phyloP scores from a whole-genome alignment of 2,113 vertebrate species.

The Phrynosoma blainvillii region DNA sequence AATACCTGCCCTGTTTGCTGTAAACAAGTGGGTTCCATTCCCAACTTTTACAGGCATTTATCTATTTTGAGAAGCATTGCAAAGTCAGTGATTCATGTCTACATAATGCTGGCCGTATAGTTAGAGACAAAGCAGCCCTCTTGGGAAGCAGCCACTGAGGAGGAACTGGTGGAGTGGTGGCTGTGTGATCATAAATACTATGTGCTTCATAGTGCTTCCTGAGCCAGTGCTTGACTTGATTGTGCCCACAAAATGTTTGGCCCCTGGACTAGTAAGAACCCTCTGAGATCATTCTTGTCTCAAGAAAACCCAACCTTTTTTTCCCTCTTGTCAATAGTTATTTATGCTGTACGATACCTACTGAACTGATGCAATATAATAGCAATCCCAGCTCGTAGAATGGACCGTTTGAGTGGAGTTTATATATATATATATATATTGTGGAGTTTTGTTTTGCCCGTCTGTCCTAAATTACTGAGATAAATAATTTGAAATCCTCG shows the following conservation, averaged over 20 bases:
- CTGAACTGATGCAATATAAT: too few species aligned
- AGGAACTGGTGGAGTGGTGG: not conserved
- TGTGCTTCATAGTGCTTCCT: not conserved
- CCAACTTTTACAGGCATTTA: rapidly evolving
- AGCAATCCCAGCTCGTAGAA: too few species aligned
- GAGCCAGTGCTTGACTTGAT: not conserved
- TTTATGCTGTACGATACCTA: too few species aligned
- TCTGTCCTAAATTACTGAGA: too few species aligned
- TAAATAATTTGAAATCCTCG: too few species aligned
- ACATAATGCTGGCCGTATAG: not conserved
- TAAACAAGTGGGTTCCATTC: conserved; percentile 42
- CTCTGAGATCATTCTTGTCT: not conserved
- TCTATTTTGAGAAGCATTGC: not conserved
- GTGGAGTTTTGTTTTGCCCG: too few species aligned
- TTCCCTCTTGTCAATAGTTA: too few species aligned
- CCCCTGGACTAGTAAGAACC: not conserved
- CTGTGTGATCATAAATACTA: not conserved
- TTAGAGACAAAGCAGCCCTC: conserved; percentile 24
- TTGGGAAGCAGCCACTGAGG: not conserved
- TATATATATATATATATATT: too few species aligned
- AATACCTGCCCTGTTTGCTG: conserved; percentile 33
- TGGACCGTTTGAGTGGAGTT: too few species aligned
- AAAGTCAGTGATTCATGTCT: not conserved
- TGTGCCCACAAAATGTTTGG: not conserved
- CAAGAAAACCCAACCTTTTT: not conserved